Conservation (phyloP, 2,113 vertebrate species). For the Bubo scandiacus region DNA sequence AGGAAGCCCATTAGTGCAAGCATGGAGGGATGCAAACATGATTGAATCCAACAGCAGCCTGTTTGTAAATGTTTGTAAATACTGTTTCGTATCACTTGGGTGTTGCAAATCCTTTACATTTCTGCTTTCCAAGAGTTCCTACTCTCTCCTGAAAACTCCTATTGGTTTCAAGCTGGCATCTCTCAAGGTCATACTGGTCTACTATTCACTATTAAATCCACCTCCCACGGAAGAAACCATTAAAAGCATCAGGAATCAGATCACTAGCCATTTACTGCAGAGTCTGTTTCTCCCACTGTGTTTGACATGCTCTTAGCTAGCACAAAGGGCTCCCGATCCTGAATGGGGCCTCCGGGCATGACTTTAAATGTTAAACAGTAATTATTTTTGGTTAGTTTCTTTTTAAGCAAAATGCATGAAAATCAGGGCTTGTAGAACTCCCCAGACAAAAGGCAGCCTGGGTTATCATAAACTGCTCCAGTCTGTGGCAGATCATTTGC, state of each 20-base stretch:
- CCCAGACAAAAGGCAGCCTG: neutral
- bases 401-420: slow-evolving; percentile 17
- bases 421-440: neutral
- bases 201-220: slow-evolving; percentile 24
- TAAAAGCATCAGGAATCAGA: slow-evolving; percentile 23
- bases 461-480: neutral
- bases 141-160: neutral
- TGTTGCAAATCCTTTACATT: slow-evolving; percentile 23
- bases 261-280: neutral
- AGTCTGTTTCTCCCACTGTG: neutral
- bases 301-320: neutral
- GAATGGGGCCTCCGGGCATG: neutral
- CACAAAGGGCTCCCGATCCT: neutral
- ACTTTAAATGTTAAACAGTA: neutral
- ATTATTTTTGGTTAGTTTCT: neutral
- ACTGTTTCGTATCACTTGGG: neutral
- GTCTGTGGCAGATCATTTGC: neutral
- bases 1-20: slow-evolving; percentile 15
- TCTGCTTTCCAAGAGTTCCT: slow-evolving; percentile 21
- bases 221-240: slow-evolving; percentile 29
- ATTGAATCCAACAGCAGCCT: slow-evolving; percentile 2
- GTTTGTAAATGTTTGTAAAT: slow-evolving; percentile 51
- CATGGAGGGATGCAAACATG: neutral
- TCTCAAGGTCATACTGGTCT: slow-evolving; percentile 47
- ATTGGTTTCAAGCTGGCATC: slow-evolving; percentile 8